phyloP scores from a whole-genome alignment of 2,888 invertebrate genomes.

The Chromoteleia sp. region DNA sequence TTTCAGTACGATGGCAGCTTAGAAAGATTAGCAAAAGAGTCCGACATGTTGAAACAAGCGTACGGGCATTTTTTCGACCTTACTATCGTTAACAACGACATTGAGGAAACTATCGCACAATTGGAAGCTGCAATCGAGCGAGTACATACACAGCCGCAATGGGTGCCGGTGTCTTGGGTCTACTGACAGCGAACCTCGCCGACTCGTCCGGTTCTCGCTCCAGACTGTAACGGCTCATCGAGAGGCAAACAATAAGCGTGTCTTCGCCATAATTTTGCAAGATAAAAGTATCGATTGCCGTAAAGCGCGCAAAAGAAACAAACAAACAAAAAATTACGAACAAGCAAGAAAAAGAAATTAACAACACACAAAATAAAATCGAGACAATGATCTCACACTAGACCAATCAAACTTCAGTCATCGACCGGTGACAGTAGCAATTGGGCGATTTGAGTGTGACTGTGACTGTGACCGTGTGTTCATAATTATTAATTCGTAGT shows the following conservation, averaged over 20 bases:
- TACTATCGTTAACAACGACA: slow-evolving; percentile 99
- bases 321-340: background rate
- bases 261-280: slow-evolving; percentile 27
- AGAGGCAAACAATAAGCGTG: slow-evolving; percentile 79
- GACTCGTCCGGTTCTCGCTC: slow-evolving; percentile 78
- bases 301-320: slow-evolving; percentile 3
- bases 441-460: slow-evolving; percentile 77
- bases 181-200: slow-evolving; percentile 90
- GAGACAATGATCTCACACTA: slow-evolving; percentile 66
- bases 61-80: slow-evolving; percentile 99
- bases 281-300: slow-evolving; percentile 40
- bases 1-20: slow-evolving; percentile 98
- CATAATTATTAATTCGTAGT: slow-evolving; percentile 75
- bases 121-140: slow-evolving; percentile 96
- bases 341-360: slow-evolving; percentile 40
- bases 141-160: slow-evolving; percentile 96
- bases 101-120: slow-evolving; percentile 98
- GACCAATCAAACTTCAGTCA: slow-evolving; percentile 76
- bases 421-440: slow-evolving; percentile 63
- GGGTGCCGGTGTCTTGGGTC: slow-evolving; percentile 99
- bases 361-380: slow-evolving; percentile 12
- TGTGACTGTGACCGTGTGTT: slow-evolving; percentile 82
- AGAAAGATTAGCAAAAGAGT: slow-evolving; percentile 97
- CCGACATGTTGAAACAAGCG: slow-evolving; percentile 97
- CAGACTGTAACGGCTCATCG: slow-evolving; percentile 82